Conservation (phyloP, 2,888 invertebrate species). For the Catocala fraxini region DNA sequence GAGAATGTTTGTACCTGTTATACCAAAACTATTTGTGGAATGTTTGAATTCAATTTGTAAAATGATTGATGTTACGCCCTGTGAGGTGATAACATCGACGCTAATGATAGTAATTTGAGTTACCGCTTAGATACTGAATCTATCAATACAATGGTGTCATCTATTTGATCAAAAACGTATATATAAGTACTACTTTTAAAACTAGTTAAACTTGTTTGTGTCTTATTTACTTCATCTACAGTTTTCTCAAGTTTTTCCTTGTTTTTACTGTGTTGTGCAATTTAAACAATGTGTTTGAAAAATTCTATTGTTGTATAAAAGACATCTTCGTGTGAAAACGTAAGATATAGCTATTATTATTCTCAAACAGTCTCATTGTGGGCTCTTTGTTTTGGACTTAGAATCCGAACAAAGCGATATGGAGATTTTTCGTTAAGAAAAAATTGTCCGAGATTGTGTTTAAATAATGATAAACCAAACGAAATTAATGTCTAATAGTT, state of each 20-base stretch:
- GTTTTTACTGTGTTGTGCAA: slow-evolving; percentile 13
- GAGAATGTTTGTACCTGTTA: slow-evolving; percentile 15
- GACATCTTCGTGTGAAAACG: not conserved
- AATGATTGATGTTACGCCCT: slow-evolving; percentile 24
- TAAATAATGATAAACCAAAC: too few species aligned
- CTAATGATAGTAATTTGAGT: slow-evolving; percentile 36
- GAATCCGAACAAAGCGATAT: slow-evolving; percentile 19
- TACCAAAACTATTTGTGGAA: slow-evolving; percentile 12
- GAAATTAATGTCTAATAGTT: too few species aligned
- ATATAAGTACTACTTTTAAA: too few species aligned
- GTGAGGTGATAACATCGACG: slow-evolving; percentile 13
- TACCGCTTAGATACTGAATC: slow-evolving; percentile 32
- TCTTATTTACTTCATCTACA: not conserved
- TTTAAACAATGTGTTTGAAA: not conserved
- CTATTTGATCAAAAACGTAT: too few species aligned
- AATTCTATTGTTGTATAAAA: not conserved
- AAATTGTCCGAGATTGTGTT: slow-evolving; percentile 15
- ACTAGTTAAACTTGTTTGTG: too few species aligned
- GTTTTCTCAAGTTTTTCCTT: slow-evolving; percentile 28
- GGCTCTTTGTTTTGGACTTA: slow-evolving; percentile 17
- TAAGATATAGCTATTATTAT: slow-evolving; percentile 1
- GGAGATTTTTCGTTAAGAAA: slow-evolving; percentile 27
- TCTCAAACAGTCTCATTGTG: not conserved
- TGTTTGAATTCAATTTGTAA: not conserved
- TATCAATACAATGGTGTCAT: slow-evolving; percentile 4